phyloP scores from a whole-genome alignment of 2,797 vertebrate genomes.

The Cyprinodon diabolis region DNA sequence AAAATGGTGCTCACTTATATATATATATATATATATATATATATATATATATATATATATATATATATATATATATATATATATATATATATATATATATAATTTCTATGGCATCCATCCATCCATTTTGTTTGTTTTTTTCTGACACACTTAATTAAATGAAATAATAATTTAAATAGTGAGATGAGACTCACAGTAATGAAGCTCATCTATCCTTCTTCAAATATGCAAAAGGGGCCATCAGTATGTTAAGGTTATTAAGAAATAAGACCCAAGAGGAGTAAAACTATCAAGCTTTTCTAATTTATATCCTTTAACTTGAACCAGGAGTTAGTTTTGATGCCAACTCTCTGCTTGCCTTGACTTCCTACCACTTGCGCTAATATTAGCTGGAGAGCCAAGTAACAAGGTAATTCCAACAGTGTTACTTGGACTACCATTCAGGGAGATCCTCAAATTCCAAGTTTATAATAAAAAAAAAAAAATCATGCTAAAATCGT shows the following conservation, averaged over 20 bases:
- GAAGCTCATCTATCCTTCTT: neutral
- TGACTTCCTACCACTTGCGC: neutral
- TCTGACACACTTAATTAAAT: slow-evolving; percentile 7
- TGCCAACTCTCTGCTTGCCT: neutral
- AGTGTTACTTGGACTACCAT: neutral
- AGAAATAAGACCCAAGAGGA: slow-evolving; percentile 4
- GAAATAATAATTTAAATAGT: too few relatives aligned
- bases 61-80: too few relatives aligned
- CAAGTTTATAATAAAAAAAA: slow-evolving; percentile 1
- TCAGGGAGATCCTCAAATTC: neutral
- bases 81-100: too few relatives aligned
- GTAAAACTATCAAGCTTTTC: neutral
- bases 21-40: too few relatives aligned
- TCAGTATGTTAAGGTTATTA: slow-evolving; percentile 15
- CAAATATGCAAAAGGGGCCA: slow-evolving; percentile 3
- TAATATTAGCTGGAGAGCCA: neutral
- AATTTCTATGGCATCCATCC: too few relatives aligned
- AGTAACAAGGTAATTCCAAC: too few relatives aligned
- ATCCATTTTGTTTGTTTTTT: slow-evolving; percentile 8
- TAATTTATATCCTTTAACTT: neutral
- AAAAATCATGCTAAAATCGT: slow-evolving; percentile 12
- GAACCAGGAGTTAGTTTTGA: slow-evolving; percentile 5
- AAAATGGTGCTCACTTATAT: slow-evolving; percentile 28
- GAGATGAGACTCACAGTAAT: neutral
- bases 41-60: too few relatives aligned